Conservation (phyloP, 2,888 invertebrate species). For the Lottia gigantea region DNA sequence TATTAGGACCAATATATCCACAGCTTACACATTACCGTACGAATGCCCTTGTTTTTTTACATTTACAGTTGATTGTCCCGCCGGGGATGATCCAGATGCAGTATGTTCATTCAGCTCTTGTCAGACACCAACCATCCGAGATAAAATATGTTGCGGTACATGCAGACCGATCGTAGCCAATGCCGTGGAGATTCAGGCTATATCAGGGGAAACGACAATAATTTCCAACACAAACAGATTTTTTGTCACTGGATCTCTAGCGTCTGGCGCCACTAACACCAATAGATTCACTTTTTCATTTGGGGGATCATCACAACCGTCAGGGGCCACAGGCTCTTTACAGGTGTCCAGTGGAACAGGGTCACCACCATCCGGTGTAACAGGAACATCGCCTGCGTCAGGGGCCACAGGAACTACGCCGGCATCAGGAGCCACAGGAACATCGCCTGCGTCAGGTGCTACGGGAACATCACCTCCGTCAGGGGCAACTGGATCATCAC, state of each 20-base stretch:
- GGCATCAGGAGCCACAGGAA: background rate
- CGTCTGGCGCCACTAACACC: background rate
- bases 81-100: conserved; percentile 21
- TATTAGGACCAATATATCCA: no score
- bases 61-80: conserved; percentile 20
- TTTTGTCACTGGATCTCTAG: background rate
- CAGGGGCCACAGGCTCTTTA: background rate
- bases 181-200: background rate
- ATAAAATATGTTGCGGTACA: conserved; percentile 19
- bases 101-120: conserved; percentile 3
- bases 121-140: background rate
- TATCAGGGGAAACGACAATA: background rate
- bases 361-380: background rate
- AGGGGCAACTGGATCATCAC: no score
- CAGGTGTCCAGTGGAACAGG: background rate
- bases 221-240: no score
- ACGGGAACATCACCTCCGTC: no score
- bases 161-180: conserved; percentile 10
- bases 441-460: no score
- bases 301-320: background rate
- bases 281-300: background rate
- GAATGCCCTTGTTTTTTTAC: no score
- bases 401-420: background rate
- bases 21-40: no score
- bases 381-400: background rate